Base-by-base conservation (phyloP, 2,888 invertebrate genomes). In the Prosapia bicincta region DNA sequence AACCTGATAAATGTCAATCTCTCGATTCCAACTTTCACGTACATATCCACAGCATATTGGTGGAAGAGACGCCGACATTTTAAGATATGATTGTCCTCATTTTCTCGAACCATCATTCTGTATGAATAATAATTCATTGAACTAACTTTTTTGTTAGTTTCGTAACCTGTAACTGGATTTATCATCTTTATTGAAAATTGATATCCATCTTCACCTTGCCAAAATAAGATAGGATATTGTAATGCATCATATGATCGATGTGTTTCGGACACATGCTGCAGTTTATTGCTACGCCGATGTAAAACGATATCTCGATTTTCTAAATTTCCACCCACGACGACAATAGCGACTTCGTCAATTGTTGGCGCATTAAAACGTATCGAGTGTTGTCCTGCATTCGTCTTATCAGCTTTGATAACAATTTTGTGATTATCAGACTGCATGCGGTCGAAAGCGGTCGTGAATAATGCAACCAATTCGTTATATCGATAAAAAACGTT, bases 31-130 rank as follows among this genome's bases (percentile, higher is more conserved):
- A 84, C 81, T 79, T 83, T 84, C 0, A 79, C 83, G 79, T 83
- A 84, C 81, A 82, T 81, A 77, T 85, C 84, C 24, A 85, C 84
- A 20, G 81, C 70, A 70, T 78, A 84, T 78, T 85, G 84, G 71
- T 83, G 82, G 66, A 76, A 74, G 69, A 78, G 9, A n/a, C 26
- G 43, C 15, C 71, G 75, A 68, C 23, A 76, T 43, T 71, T 69
- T 9, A 74, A 74, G 13, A 76, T 69, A 26, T 72, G 67, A 75
- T 72, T 76, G 20, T 72, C 54, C 24, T 38, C 54, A 54, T 76
- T 76, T 76, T 69, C 67, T n/a, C 71, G 38, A n/a, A 71, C 43
- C 76, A 77, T 77, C 1, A 70, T 23, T 20, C 26, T 5, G 24
- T 66, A 69, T 23, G 69, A 28, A 25, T 72, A 76, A 69, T 71